These are phyloP conservation scores for Tautogolabrus adspersus DNA, from an alignment of 2,113 vertebrate species.

Conservation along the genomic window DNA sequence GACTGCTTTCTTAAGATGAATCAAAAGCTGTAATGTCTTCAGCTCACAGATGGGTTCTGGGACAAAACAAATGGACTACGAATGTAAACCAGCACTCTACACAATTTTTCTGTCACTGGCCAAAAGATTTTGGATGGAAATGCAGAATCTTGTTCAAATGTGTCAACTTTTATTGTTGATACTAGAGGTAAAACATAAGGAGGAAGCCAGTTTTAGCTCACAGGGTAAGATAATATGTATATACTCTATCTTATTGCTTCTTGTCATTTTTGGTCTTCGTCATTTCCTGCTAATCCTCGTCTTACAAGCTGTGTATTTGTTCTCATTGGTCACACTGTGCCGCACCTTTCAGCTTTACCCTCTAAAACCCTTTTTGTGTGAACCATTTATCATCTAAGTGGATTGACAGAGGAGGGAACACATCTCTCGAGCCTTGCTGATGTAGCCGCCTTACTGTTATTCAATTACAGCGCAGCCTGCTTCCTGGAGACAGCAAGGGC, in stretches of 20 bases:
- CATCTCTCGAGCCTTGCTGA: slow-evolving; percentile 54
- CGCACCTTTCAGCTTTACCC: slow-evolving; percentile 46
- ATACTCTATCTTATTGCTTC: slow-evolving; percentile 18
- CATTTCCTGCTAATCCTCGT: slow-evolving; percentile 52
- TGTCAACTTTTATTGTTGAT: neutral
- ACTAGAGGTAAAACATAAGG: slow-evolving; percentile 21
- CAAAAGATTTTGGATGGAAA: neutral
- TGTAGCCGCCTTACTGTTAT: slow-evolving; percentile 65
- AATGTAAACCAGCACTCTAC: neutral
- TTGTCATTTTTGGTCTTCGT: slow-evolving; percentile 13
- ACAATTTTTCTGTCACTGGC: too few relatives aligned
- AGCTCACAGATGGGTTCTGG: too few relatives aligned
- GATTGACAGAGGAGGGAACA: slow-evolving; percentile 64
- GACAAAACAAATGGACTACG: neutral
- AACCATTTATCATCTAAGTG: slow-evolving; percentile 71
- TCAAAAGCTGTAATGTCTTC: too few relatives aligned
- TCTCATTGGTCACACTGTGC: slow-evolving; percentile 43
- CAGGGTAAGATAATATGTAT: slow-evolving; percentile 12
- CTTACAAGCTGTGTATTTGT: slow-evolving; percentile 27
- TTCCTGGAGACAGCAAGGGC: slow-evolving; percentile 62
- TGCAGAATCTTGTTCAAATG: neutral
- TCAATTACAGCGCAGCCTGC: slow-evolving; percentile 64
- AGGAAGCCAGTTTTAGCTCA: slow-evolving; percentile 5
- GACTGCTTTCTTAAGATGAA: too few relatives aligned
- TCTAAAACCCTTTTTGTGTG: slow-evolving; percentile 55